Conservation (phyloP, 2,797 vertebrate species). For the Pteronotus mesoamericanus region DNA sequence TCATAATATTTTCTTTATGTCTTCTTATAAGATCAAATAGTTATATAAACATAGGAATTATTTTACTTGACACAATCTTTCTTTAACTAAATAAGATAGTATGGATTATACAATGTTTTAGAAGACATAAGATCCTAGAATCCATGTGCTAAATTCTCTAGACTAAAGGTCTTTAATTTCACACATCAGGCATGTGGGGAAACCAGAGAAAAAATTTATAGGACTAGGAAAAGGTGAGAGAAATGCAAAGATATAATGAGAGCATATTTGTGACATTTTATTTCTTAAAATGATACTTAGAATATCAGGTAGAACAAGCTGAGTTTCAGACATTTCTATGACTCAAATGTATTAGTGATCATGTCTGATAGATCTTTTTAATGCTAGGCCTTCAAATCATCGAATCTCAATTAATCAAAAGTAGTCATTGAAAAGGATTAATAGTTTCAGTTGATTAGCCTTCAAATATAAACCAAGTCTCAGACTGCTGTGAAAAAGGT, state of each 20-base stretch:
- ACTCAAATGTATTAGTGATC: background rate
- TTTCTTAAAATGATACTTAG: background rate
- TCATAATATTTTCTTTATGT: background rate
- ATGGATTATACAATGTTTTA: background rate
- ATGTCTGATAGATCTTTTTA: background rate
- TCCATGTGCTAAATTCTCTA: background rate
- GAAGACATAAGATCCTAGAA: background rate
- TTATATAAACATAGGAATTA: background rate
- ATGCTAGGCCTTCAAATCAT: background rate
- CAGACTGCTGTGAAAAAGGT: background rate
- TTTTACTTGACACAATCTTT: background rate
- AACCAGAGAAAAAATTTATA: background rate
- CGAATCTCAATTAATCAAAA: background rate
- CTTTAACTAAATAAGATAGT: background rate
- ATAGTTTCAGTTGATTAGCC: background rate
- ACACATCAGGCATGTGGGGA: rapidly evolving
- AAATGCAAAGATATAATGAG: background rate
- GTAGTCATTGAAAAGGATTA: background rate
- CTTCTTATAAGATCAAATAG: background rate
- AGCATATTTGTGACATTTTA: background rate
- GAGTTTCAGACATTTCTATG: background rate
- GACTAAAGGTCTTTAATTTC: background rate
- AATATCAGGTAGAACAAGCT: background rate
- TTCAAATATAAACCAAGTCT: background rate
- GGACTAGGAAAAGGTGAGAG: background rate